Percentiles rank a stretch among this genome's conserved stretches.
Conservation (phyloP, 2,797 vertebrate species). For the Pelobates cultripes region DNA sequence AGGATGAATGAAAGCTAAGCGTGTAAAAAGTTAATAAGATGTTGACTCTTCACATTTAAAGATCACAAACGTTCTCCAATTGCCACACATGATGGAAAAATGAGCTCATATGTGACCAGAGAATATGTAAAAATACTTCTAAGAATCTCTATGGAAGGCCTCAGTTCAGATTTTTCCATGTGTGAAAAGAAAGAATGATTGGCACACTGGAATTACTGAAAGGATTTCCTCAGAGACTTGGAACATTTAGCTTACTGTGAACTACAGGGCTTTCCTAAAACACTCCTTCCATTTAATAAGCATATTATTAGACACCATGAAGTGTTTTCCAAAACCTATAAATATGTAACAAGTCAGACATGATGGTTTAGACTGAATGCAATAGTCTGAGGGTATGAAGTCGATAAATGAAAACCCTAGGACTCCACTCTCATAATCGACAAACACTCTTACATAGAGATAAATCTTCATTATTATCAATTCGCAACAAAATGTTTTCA, state of each 20-base stretch:
- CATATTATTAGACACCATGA: conserved; percentile 33
- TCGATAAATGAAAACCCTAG: too few species aligned
- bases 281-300: conserved; percentile 56
- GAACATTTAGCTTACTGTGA: conserved; percentile 60
- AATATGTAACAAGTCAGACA: conserved; percentile 6
- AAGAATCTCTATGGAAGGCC: conserved; percentile 34
- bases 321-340: conserved; percentile 51
- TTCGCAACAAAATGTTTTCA: too few species aligned
- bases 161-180: conserved; percentile 33
- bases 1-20: neutral
- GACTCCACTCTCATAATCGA: too few species aligned
- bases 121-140: neutral
- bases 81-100: conserved; percentile 24
- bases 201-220: conserved; percentile 34
- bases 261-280: conserved; percentile 56
- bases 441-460: too few species aligned
- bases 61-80: neutral
- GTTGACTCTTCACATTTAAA: neutral
- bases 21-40: neutral
- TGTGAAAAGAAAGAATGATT: conserved; percentile 44
- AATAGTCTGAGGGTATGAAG: too few species aligned
- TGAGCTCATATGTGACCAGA: conserved; percentile 24
- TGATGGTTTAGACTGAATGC: neutral
- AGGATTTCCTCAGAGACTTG: conserved; percentile 54
- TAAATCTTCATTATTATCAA: too few species aligned